Evolutionary conservation across 2,888 invertebrate species (phyloP).

Genomic region (Aelia acuminata): DNA sequence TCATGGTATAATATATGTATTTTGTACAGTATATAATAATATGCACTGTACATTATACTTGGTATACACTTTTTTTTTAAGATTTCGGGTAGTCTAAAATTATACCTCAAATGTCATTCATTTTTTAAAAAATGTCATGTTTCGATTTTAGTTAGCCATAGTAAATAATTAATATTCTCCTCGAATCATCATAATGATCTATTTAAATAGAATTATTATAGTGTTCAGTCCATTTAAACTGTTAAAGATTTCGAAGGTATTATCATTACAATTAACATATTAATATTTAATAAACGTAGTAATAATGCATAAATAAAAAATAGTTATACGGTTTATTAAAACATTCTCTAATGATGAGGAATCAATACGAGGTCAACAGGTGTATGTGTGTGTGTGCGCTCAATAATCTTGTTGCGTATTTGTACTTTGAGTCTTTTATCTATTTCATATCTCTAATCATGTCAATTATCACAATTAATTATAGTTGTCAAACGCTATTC

Average conservation of each 20-base stretch:
- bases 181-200: too few species aligned
- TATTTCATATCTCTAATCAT: neutral
- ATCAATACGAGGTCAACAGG: slow-evolving; percentile 5
- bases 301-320: neutral
- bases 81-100: too few species aligned
- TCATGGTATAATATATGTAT: too few species aligned
- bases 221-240: neutral
- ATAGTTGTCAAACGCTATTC: neutral
- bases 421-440: neutral
- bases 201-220: neutral
- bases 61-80: too few species aligned
- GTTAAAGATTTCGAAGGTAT: neutral
- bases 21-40: too few species aligned
- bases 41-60: too few species aligned
- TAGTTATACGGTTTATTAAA: neutral
- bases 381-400: too few species aligned
- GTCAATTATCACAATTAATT: neutral
- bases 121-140: too few species aligned
- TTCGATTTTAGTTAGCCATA: too few species aligned
- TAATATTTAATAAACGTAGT: neutral
- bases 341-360: neutral
- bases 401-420: neutral
- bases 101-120: too few species aligned
- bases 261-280: neutral
- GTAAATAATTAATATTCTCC: too few species aligned